Percentiles rank a stretch among this genome's conserved stretches.
Evolutionary conservation across 2,797 vertebrate genomes (phyloP).

Genomic region (Xyrichtys novacula): DNA sequence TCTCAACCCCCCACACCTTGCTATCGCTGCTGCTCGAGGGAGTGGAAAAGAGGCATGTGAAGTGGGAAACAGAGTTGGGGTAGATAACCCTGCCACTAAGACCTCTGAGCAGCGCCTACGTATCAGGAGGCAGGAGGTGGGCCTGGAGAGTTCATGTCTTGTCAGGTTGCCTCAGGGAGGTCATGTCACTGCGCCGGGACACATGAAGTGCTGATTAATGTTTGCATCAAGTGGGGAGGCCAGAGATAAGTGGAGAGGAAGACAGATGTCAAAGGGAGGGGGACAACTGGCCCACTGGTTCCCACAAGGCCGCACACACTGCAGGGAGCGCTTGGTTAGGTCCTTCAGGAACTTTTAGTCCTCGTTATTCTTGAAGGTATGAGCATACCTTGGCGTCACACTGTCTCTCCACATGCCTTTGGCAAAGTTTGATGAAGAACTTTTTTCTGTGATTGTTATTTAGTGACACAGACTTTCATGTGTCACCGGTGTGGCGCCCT

Average conservation of each 20-base stretch:
- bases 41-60: constrained; percentile 84
- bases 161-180: constrained; percentile 75
- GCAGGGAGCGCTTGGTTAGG: constrained; percentile 31
- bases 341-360: constrained; percentile 37
- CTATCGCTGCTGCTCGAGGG: constrained; percentile 84
- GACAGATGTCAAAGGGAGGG: constrained; percentile 79
- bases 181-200: constrained; percentile 65
- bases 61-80: constrained; percentile 73
- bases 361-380: constrained; percentile 31
- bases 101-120: constrained; percentile 60
- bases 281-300: constrained; percentile 62
- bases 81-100: constrained; percentile 76
- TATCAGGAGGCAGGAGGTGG: constrained; percentile 69
- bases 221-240: constrained; percentile 71
- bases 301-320: constrained; percentile 61
- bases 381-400: constrained; percentile 32
- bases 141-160: constrained; percentile 74
- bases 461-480: constrained; percentile 33
- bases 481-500: constrained; percentile 22
- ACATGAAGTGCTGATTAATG: constrained; percentile 82
- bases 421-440: constrained; percentile 82
- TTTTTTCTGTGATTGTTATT: constrained; percentile 68
- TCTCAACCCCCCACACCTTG: constrained; percentile 88
- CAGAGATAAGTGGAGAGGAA: constrained; percentile 81
- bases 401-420: constrained; percentile 21